These are phyloP conservation scores for Castor canadensis DNA, from an alignment of 2,113 vertebrate genomes.

Conservation along the genomic window DNA sequence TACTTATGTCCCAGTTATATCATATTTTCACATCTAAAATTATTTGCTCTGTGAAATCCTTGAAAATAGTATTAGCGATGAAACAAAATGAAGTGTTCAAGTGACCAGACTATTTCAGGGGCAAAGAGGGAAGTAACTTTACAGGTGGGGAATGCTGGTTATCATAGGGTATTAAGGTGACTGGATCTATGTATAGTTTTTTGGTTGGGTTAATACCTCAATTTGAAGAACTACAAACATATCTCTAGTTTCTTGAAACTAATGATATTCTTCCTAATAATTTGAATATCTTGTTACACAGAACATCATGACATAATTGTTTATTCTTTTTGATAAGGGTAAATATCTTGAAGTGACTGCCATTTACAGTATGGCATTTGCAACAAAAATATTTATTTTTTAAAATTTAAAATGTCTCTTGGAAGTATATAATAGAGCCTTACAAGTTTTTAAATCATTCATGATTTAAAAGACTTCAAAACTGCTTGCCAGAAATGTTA, in stretches of 20 bases:
- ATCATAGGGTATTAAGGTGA: background rate
- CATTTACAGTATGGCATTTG: background rate
- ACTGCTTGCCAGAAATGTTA: conserved; percentile 60
- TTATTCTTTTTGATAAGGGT: conserved; percentile 22
- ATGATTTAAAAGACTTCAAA: conserved; percentile 60
- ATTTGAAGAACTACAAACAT: background rate
- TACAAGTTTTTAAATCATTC: conserved; percentile 71
- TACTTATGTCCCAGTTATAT: background rate
- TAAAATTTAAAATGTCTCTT: conserved; percentile 67
- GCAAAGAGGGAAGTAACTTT: background rate
- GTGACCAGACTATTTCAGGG: background rate
- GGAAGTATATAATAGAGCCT: conserved; percentile 24
- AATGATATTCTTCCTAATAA: background rate
- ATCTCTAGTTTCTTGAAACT: background rate
- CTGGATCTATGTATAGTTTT: background rate
- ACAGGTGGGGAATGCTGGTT: background rate
- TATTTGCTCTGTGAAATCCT: background rate
- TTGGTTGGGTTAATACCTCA: background rate
- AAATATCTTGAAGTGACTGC: conserved; percentile 31
- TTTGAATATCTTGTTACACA: conserved; percentile 16
- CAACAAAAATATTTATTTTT: conserved; percentile 56
- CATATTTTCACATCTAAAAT: background rate
- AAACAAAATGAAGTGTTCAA: background rate
- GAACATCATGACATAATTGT: background rate
- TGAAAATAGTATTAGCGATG: background rate